Evolutionary conservation across 2,797 vertebrate genomes (phyloP).

Genomic region (Pelobates cultripes): DNA sequence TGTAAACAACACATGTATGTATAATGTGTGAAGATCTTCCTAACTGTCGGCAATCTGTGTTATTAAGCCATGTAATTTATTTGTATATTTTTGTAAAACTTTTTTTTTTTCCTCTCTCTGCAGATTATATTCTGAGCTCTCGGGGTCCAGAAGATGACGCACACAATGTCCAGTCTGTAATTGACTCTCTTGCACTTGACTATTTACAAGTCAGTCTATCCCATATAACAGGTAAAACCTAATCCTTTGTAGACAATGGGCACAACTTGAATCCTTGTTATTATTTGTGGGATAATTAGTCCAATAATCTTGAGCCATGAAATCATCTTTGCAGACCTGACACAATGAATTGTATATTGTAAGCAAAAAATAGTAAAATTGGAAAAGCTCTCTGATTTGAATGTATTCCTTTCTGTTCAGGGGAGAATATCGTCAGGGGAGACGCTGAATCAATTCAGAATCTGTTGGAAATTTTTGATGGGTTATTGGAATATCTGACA

Average conservation of each 20-base stretch:
- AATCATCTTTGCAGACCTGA: too few relatives aligned
- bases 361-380: too few relatives aligned
- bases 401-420: slow-evolving; percentile 64
- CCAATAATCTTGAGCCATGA: too few relatives aligned
- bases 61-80: too few relatives aligned
- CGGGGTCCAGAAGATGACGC: slow-evolving; percentile 86
- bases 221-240: slow-evolving; percentile 87
- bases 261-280: too few relatives aligned
- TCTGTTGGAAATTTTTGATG: slow-evolving; percentile 95
- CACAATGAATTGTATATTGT: too few relatives aligned
- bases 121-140: slow-evolving; percentile 84
- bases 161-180: slow-evolving; percentile 92
- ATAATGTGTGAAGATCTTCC: too few relatives aligned
- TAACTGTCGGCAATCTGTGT: not conserved
- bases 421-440: slow-evolving; percentile 91
- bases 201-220: slow-evolving; percentile 97
- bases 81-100: too few relatives aligned
- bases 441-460: slow-evolving; percentile 88
- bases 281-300: too few relatives aligned
- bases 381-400: too few relatives aligned
- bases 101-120: slow-evolving; percentile 22
- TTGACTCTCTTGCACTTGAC: slow-evolving; percentile 94
- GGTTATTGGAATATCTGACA: slow-evolving; percentile 91
- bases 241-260: too few relatives aligned
- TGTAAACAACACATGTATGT: too few relatives aligned